Evolutionary conservation across 1,140 invertebrate genomes (phyloP).

Genomic region (Lithobius niger): DNA sequence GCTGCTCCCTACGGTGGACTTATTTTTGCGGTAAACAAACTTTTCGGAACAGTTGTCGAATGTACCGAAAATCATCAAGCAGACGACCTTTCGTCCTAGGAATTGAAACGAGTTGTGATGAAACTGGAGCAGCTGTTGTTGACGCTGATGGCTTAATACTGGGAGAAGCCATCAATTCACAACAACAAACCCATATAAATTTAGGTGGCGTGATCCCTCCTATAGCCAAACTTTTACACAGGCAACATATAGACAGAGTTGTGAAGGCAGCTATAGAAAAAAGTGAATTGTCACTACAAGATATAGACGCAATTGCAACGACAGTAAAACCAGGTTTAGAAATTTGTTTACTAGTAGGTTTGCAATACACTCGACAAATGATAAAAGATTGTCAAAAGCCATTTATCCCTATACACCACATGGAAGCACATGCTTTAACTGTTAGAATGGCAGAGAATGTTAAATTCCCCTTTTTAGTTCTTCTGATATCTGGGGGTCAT

Average conservation of each 20-base stretch:
- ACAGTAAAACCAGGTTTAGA: constrained; percentile 76
- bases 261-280: constrained; percentile 51
- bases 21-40: too few relatives aligned
- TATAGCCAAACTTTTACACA: constrained; percentile 66
- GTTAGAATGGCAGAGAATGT: constrained; percentile 55
- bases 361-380: constrained; percentile 69
- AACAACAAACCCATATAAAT: constrained; percentile 53
- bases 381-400: constrained; percentile 55
- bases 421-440: constrained; percentile 95
- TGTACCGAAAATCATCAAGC: background rate
- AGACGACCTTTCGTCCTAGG: constrained; percentile 51
- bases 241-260: constrained; percentile 56
- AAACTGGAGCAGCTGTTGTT: constrained; percentile 84
- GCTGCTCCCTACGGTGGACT: too few relatives aligned
- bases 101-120: constrained; percentile 98
- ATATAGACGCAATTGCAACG: constrained; percentile 80
- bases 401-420: constrained; percentile 92
- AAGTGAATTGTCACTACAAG: constrained; percentile 47
- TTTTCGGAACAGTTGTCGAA: too few relatives aligned
- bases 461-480: constrained; percentile 74
- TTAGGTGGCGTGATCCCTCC: constrained; percentile 84
- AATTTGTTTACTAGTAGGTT: constrained; percentile 63
- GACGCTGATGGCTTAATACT: constrained; percentile 52
- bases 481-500: constrained; percentile 86
- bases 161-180: constrained; percentile 63